Evolutionary conservation across 1,140 invertebrate genomes (phyloP), one percentile per base, ranked within the genome.

Genomic region (Ridgeia piscesae): DNA sequence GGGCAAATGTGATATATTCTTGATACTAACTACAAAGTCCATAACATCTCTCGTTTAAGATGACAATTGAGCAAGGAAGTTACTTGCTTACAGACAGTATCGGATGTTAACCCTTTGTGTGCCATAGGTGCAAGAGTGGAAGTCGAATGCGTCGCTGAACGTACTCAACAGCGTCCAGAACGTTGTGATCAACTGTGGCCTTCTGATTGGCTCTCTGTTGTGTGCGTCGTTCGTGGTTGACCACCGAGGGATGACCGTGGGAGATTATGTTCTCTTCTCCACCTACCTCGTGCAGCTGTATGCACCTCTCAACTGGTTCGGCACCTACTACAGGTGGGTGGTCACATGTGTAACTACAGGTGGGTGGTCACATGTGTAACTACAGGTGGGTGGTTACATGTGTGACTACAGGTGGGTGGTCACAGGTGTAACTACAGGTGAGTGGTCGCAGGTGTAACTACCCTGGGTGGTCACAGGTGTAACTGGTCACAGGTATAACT

Each of bases 231-330:
- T 98, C 92, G 97, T 98, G 96, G 95, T 98, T 33, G 97, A 97
- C 0, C 96, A 97, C 33, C 95, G 97, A 92, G 96, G 97, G 11
- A 96, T 99, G 33, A 98, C 98, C 0, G 97, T 99, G 58, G 99
- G 99, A 92, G 98, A 99, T 94, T 99, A 99, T 96, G 98, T 99
- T 8, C 96, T 99, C 0, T 99, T 99, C 96, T 97, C 98, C 0
- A 98, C 98, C 33, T 99, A 99, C 94, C 98, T 99, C n/a, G 97
- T 98, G 91, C 99, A 99, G 95, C 96, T 99, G n/a, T 99, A 99
- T 95, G 97, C 98, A 34, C 99, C 99, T 0, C 96, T 99, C 1
- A 99, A 99, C 96, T 99, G 98, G 97, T 98, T 99, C 95, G 99
- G 99, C 33, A 99, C 99, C n/a, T 99, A 99, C 95, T 99, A 99